Evolutionary conservation across 2,113 vertebrate genomes (phyloP), one percentile per base, ranked within the genome.

Genomic region (Colius striatus): DNA sequence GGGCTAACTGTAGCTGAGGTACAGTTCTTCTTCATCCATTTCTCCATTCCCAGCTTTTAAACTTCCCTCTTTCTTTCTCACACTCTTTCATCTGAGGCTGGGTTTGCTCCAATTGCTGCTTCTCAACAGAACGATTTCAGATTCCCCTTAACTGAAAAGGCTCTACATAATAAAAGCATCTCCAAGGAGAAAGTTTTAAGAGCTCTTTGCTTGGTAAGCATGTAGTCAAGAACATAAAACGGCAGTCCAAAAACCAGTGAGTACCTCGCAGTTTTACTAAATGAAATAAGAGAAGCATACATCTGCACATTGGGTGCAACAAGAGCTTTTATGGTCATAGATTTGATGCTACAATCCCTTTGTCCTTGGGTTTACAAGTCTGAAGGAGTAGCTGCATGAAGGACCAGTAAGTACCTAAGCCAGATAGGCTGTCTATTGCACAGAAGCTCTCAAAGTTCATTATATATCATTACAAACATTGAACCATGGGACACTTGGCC

Each of bases 21-120:
- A 41, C 0, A 0, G 48, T 43, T 79, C 36, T 65, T 76, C 38
- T 75, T 72, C 47, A 65, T 20, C 6, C 1, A 0, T 20, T 10
- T 53, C 36, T 78, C 68, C 5, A 0, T 27, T 85, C 43, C 65
- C 34, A 65, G 34, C 21, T 88, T 81, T 89, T 79, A 54, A 84
- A 79, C 15, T 5, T 61, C 11, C 22, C 13, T 43, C n/a, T 50
- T 76, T 50, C 34, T 80, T 32, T 71, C 45, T 68, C 36, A n/a
- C 4, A 5, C 7, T 3, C 2, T 22, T 43, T 73, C 4, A 2
- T 15, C 38, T 17, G 57, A 26, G 62, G 38, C 20, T 50, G 51
- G 9, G 12, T 41, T 92, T 88, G 54, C 43, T 86, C 58, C 84
- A 38, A 12, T 25, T 41, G 41, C 45, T 80, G 57, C 81, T 68